phyloP scores from a whole-genome alignment of 2,888 invertebrate genomes.

The Epistrophella euchroma region DNA sequence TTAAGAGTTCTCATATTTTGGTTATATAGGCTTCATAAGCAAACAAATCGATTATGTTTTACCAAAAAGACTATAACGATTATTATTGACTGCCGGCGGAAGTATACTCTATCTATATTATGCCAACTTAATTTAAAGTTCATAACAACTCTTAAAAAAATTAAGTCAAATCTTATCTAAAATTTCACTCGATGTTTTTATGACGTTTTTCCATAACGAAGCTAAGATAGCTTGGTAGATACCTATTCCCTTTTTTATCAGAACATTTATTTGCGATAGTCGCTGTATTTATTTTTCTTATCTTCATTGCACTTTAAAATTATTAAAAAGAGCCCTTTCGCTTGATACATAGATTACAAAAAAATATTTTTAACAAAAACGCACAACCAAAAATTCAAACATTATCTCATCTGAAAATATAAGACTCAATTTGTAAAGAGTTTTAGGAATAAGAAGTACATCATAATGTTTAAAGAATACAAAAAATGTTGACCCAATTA shows the following conservation, averaged over 20 bases:
- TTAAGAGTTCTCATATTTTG: too few species aligned
- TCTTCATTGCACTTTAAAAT: conserved; percentile 18
- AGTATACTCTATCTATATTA: neutral
- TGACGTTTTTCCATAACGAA: neutral
- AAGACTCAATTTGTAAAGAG: neutral
- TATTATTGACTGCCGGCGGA: neutral
- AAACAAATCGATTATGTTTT: too few species aligned
- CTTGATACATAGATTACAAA: conserved; percentile 11
- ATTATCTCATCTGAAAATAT: conserved; percentile 5
- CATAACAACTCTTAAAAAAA: neutral
- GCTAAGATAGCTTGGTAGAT: neutral
- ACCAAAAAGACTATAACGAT: too few species aligned
- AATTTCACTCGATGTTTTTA: neutral
- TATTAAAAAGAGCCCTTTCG: neutral
- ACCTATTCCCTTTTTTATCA: neutral
- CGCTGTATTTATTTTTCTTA: neutral
- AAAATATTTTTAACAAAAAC: too few species aligned
- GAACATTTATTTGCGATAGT: conserved; percentile 1
- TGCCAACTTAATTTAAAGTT: neutral
- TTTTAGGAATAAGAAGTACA: conserved; percentile 9
- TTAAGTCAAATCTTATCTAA: neutral
- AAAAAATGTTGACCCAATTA: conserved; percentile 29
- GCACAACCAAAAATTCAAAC: neutral
- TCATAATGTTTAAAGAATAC: neutral
- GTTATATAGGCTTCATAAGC: too few species aligned